These are phyloP conservation scores for Percina caprodes DNA, from an alignment of 2,113 vertebrate species.

Conservation along the genomic window DNA sequence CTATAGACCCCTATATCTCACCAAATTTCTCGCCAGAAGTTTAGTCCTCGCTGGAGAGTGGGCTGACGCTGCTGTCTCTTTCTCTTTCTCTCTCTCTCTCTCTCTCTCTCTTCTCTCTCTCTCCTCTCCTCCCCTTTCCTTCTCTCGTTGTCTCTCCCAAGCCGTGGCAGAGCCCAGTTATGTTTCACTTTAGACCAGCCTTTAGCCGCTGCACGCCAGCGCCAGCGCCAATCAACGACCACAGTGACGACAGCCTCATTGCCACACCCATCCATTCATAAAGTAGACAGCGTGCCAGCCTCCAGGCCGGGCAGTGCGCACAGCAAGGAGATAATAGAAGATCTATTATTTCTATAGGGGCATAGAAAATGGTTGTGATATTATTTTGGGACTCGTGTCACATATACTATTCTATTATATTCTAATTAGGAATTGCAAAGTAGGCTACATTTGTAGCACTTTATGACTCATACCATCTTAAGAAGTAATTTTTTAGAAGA, in stretches of 20 bases:
- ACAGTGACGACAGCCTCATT: constrained; percentile 71
- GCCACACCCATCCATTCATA: constrained; percentile 87
- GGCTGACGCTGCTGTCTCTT: constrained; percentile 33
- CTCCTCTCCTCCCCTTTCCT: constrained; percentile 39
- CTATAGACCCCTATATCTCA: constrained; percentile 51
- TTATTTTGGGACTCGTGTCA: background rate
- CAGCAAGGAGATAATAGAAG: background rate
- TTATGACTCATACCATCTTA: background rate
- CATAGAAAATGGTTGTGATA: background rate
- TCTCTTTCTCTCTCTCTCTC: constrained; percentile 15
- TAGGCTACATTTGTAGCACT: background rate
- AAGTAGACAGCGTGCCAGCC: constrained; percentile 66
- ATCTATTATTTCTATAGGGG: background rate
- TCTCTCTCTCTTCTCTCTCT: constrained; percentile 20
- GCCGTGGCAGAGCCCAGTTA: constrained; percentile 64
- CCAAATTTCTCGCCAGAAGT: constrained; percentile 69
- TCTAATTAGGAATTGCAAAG: background rate
- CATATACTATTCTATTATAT: background rate
- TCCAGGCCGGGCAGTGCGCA: constrained; percentile 11
- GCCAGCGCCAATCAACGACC: constrained; percentile 65
- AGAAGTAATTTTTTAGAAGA: background rate
- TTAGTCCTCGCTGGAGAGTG: constrained; percentile 56
- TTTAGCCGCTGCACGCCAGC: constrained; percentile 53
- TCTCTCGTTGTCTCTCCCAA: constrained; percentile 37
- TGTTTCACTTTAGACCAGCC: constrained; percentile 67